These are phyloP conservation scores for Ptiloglossa arizonensis DNA, from an alignment of 1,140 invertebrate species.

Conservation along the genomic window DNA sequence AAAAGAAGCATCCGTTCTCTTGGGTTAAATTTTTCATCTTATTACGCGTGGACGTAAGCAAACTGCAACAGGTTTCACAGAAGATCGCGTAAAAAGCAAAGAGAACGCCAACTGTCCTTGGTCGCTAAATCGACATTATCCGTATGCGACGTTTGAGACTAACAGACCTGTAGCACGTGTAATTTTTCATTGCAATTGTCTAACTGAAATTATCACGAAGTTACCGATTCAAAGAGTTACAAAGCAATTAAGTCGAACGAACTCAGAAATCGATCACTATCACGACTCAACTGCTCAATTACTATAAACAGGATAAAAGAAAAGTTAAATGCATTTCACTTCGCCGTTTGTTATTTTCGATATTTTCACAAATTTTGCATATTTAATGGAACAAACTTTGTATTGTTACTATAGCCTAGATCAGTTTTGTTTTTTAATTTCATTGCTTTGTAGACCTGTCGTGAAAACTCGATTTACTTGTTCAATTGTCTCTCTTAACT, in stretches of 20 bases:
- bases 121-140: neutral
- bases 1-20: neutral
- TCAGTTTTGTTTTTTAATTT: too few relatives aligned
- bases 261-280: neutral
- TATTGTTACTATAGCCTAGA: too few relatives aligned
- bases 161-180: neutral
- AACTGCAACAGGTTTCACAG: slow-evolving; percentile 4
- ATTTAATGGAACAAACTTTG: too few relatives aligned
- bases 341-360: too few relatives aligned
- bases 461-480: too few relatives aligned
- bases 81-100: neutral
- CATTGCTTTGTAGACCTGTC: too few relatives aligned
- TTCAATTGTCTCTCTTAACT: too few relatives aligned
- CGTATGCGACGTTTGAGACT: neutral
- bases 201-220: neutral
- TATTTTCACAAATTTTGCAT: too few relatives aligned
- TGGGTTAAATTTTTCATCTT: neutral
- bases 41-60: neutral
- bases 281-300: too few relatives aligned
- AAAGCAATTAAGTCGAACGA: neutral
- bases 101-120: slow-evolving; percentile 31
- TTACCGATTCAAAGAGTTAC: neutral
- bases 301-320: neutral
- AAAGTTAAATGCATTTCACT: neutral
- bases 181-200: neutral